Conservation (phyloP, 2,888 invertebrate genomes). For the Yponomeuta evonymella region DNA sequence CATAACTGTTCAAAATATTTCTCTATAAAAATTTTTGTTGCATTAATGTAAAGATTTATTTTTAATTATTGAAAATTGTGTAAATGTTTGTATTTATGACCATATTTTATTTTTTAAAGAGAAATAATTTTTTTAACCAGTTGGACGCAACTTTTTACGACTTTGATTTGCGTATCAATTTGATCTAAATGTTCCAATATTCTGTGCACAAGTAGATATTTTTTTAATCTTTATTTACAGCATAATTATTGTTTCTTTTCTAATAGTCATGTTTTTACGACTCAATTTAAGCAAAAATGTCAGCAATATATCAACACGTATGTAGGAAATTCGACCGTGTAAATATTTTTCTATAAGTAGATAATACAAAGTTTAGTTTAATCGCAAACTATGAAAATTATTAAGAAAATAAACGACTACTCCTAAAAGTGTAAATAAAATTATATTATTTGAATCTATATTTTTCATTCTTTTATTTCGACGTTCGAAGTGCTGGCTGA, state of each 20-base stretch:
- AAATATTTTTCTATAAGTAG: slow-evolving; percentile 10
- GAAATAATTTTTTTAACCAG: background rate
- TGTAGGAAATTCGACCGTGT: slow-evolving; percentile 8
- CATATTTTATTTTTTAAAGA: too few relatives aligned
- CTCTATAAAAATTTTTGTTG: background rate
- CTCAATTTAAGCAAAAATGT: background rate
- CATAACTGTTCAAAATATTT: too few relatives aligned
- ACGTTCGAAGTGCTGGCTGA: too few relatives aligned
- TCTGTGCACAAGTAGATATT: slow-evolving; percentile 9
- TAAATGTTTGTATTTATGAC: too few relatives aligned
- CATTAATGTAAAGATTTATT: background rate
- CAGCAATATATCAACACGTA: slow-evolving; percentile 8
- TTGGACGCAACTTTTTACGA: background rate
- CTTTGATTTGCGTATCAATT: background rate
- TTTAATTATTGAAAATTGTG: background rate
- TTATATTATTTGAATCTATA: slow-evolving; percentile 68
- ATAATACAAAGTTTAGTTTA: slow-evolving; percentile 7
- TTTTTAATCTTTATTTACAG: slow-evolving; percentile 1
- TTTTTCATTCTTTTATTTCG: slow-evolving; percentile 20
- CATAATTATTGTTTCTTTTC: slow-evolving; percentile 7
- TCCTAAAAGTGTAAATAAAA: slow-evolving; percentile 67
- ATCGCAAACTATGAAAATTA: slow-evolving; percentile 34
- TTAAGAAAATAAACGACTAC: slow-evolving; percentile 57
- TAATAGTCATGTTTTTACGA: slow-evolving; percentile 10
- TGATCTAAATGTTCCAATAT: slow-evolving; percentile 24